Conservation (phyloP, 2,113 vertebrate genomes). For the Strix aluco region DNA sequence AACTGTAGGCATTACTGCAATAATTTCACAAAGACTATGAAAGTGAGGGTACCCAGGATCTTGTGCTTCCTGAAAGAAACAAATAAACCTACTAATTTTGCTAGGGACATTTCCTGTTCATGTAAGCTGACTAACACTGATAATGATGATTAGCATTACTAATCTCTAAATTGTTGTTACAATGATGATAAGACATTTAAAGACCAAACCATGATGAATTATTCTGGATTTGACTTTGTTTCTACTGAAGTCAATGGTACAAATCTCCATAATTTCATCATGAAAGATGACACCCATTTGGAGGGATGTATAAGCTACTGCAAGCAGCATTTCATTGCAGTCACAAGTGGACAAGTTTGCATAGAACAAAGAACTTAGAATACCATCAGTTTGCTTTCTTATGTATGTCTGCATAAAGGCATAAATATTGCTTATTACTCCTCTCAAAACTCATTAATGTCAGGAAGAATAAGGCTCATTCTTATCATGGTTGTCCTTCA, state of each 20-base stretch:
- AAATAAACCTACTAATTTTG: not conserved
- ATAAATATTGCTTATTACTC: conserved; percentile 2
- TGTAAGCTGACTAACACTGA: not conserved
- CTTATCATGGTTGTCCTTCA: not conserved
- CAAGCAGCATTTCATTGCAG: not conserved
- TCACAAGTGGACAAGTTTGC: not conserved
- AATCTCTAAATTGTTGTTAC: not conserved
- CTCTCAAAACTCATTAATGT: not conserved
- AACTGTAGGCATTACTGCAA: not conserved
- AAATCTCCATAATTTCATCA: not conserved
- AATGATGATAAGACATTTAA: not conserved
- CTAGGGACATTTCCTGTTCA: not conserved
- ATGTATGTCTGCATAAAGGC: not conserved
- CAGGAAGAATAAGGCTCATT: not conserved
- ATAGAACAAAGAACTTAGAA: not conserved
- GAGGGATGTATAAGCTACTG: not conserved
- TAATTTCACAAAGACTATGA: not conserved
- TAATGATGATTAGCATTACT: not conserved
- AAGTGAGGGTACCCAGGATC: not conserved
- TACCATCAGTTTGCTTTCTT: not conserved
- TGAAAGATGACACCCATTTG: not conserved
- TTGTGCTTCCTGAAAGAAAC: not conserved
- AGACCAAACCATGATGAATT: not conserved
- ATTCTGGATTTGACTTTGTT: not conserved
- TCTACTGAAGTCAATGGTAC: not conserved